Base-by-base conservation (phyloP, 2,888 invertebrate species). In the Orthosia gracilis region DNA sequence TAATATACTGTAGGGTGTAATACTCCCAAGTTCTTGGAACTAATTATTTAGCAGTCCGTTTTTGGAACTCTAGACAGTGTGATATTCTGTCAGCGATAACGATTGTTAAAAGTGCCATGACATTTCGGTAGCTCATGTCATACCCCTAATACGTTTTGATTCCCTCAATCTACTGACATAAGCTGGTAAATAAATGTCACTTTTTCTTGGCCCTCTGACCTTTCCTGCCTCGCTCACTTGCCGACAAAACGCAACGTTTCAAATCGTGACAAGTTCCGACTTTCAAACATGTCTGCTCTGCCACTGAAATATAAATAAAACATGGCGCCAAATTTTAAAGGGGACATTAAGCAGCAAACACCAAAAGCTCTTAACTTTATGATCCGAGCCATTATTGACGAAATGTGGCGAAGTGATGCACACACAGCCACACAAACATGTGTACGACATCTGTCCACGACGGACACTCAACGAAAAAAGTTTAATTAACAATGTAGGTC, bases 401-500 rank as follows among this genome's bases (percentile, higher is more conserved):
- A 89, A 85, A 87, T 85, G 85, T 85, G 80, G 67, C 59, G 52
- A 52, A 57, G 78, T 67, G 58, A 68, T 73, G 70, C 78, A 71
- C 73, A 78, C 87, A 89, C 88, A 87, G 83, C 88, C 85, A 87
- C 88, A 90, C 88, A 40, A 7, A 1, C 40, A 9, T 40, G 91
- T 93, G 91, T 80, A 84, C 77, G 65, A 85, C 94, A 94, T 93
- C 93, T 94, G 94, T 87, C 86, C 26, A 52, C 55, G 76, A 62
- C 47, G 78, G 61, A 91, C 88, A 86, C 52, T 89, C 89, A 76
- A 54, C 64, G 59, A 85, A 88, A 90, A 80, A 92, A 92, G 85
- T 84, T 78, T 71, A 79, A 87, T 77, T 80, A 82, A 54, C 72
- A 69, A 85, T 84, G 82, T 90, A 81, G 87, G 85, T 84, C 86